phyloP scores from a whole-genome alignment of 2,113 vertebrate genomes.

The Aplodontia rufa region DNA sequence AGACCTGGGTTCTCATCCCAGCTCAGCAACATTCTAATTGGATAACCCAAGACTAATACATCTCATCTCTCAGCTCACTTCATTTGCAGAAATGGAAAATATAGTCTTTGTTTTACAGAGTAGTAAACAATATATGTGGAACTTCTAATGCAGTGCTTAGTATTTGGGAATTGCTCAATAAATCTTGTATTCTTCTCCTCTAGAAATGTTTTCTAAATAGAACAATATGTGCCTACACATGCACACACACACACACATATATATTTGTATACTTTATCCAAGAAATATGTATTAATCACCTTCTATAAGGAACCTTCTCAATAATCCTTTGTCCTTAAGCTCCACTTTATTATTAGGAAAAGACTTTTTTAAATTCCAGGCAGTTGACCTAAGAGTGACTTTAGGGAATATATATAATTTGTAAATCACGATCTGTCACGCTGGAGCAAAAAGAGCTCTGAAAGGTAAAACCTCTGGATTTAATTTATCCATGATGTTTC shows the following conservation, averaged over 20 bases:
- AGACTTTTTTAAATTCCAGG: neutral
- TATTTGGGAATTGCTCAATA: neutral
- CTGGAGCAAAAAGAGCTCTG: neutral
- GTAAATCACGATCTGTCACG: conserved; percentile 30
- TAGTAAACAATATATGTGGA: neutral
- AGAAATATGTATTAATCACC: neutral
- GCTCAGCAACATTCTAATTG: neutral
- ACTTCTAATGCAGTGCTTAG: neutral
- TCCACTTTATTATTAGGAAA: conserved; percentile 46
- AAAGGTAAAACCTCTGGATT: conserved; percentile 51
- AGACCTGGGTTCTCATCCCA: neutral
- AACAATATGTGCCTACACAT: neutral
- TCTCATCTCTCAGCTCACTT: neutral
- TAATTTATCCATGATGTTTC: conserved; percentile 34
- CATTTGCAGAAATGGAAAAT: conserved; percentile 41
- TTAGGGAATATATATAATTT: conserved; percentile 47
- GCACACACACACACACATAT: too few relatives aligned
- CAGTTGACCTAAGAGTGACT: conserved; percentile 39
- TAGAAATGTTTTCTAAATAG: conserved; percentile 16
- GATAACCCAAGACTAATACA: neutral
- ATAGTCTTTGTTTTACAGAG: neutral
- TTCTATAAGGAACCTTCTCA: conserved; percentile 31
- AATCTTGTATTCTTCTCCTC: neutral
- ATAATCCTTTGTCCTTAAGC: conserved; percentile 29
- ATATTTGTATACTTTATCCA: neutral